Conservation (phyloP, 2,797 vertebrate species). For the Gymnopithys bicolor region DNA sequence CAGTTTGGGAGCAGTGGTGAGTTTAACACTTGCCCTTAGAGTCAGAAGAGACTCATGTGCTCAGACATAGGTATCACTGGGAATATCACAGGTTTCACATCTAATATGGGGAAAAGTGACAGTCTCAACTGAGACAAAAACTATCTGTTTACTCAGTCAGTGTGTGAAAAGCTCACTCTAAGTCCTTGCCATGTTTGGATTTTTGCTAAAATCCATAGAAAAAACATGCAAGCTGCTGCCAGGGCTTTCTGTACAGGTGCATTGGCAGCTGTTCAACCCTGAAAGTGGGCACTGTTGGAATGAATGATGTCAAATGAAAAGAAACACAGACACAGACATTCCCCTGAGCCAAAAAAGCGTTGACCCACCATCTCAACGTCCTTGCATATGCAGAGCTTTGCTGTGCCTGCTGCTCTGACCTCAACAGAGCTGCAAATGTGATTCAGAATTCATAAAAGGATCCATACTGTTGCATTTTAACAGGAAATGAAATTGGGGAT, state of each 20-base stretch:
- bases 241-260: background rate
- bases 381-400: background rate
- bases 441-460: background rate
- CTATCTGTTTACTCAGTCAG: background rate
- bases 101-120: background rate
- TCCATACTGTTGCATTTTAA: background rate
- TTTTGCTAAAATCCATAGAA: background rate
- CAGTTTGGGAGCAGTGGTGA: rapidly evolving
- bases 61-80: background rate
- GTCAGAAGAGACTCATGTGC: background rate
- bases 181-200: background rate
- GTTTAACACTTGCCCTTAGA: background rate
- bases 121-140: background rate
- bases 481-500: background rate
- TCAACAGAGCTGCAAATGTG: rapidly evolving
- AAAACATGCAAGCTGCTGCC: background rate
- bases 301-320: background rate
- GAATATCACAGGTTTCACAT: background rate
- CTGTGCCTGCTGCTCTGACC: background rate
- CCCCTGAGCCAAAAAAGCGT: rapidly evolving
- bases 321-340: background rate
- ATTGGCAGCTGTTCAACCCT: background rate
- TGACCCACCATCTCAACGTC: background rate
- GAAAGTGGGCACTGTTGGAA: background rate
- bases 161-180: background rate